Evolutionary conservation across 2,888 invertebrate species (phyloP).

Genomic region (Pemphredon lugubris): DNA sequence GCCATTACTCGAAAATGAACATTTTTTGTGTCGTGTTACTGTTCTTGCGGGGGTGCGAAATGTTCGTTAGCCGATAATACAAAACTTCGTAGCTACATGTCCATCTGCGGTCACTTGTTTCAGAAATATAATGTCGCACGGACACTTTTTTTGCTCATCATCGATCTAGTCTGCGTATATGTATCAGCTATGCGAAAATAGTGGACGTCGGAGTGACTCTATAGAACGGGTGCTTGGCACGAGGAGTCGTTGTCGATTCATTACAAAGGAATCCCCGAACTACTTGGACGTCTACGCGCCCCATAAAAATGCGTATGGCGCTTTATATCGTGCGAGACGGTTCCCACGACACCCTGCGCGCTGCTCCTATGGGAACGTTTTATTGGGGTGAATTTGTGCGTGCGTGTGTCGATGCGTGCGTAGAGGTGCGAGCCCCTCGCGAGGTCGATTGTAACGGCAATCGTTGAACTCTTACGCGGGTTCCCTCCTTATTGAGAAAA

Average conservation of each 20-base stretch:
- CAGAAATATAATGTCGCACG: too few relatives aligned
- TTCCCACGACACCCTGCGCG: slow-evolving; percentile 75
- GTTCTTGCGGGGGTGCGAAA: too few relatives aligned
- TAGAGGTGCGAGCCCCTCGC: slow-evolving; percentile 8
- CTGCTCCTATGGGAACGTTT: slow-evolving; percentile 71
- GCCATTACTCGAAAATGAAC: too few relatives aligned
- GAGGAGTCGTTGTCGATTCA: slow-evolving; percentile 44
- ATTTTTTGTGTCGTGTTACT: too few relatives aligned
- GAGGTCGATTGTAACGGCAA: slow-evolving; percentile 42
- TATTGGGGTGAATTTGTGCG: slow-evolving; percentile 63
- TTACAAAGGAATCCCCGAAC: slow-evolving; percentile 63
- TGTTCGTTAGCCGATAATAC: too few relatives aligned
- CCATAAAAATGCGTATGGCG: slow-evolving; percentile 69
- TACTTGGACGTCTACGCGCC: slow-evolving; percentile 59
- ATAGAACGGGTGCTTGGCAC: slow-evolving; percentile 9
- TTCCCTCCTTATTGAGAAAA: neutral
- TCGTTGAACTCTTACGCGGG: slow-evolving; percentile 15
- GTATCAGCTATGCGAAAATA: too few relatives aligned
- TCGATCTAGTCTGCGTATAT: too few relatives aligned
- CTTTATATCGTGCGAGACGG: slow-evolving; percentile 72
- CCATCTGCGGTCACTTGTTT: too few relatives aligned
- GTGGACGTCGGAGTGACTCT: too few relatives aligned
- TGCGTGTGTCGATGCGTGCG: slow-evolving; percentile 22
- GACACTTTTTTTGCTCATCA: too few relatives aligned
- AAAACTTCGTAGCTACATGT: too few relatives aligned